Percentiles rank a stretch among this genome's conserved stretches.
These are phyloP conservation scores for Melanogrammus aeglefinus DNA, from an alignment of 2,797 vertebrate genomes.

Conservation along the genomic window DNA sequence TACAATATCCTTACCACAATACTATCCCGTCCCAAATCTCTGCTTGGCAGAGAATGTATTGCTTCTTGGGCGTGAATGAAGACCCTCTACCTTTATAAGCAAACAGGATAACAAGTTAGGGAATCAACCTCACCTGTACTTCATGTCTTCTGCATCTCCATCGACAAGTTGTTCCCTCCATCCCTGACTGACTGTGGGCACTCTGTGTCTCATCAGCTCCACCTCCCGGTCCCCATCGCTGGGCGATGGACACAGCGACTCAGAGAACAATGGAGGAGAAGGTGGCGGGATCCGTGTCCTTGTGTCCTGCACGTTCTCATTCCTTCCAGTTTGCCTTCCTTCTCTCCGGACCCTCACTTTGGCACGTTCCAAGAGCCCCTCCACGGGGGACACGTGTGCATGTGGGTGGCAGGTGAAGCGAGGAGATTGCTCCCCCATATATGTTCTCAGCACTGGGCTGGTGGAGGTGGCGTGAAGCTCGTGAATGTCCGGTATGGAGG, in stretches of 20 bases:
- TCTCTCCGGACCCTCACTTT: slow-evolving; percentile 50
- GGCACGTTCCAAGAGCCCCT: slow-evolving; percentile 64
- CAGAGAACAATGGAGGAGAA: slow-evolving; percentile 42
- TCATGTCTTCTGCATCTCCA: slow-evolving; percentile 59
- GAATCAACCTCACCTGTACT: slow-evolving; percentile 56
- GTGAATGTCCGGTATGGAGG: slow-evolving; percentile 53
- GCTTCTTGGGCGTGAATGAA: background rate
- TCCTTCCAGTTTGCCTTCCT: slow-evolving; percentile 31
- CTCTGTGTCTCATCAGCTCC: slow-evolving; percentile 43
- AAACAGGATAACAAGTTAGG: background rate
- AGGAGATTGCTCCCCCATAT: slow-evolving; percentile 8
- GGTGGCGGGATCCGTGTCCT: slow-evolving; percentile 22
- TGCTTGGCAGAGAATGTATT: no score
- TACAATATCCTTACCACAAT: background rate
- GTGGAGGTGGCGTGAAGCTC: background rate
- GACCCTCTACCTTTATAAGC: background rate
- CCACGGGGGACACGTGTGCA: slow-evolving; percentile 45
- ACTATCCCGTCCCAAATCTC: no score
- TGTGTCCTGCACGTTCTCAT: slow-evolving; percentile 5
- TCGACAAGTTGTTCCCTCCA: slow-evolving; percentile 71
- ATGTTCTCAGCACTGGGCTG: background rate
- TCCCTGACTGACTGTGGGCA: slow-evolving; percentile 45
- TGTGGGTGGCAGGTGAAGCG: slow-evolving; percentile 5
- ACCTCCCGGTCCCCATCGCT: slow-evolving; percentile 57
- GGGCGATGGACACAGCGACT: slow-evolving; percentile 40